These are phyloP conservation scores for Scrobipalpa atriplicella DNA, from an alignment of 2,888 invertebrate species.

Conservation along the genomic window DNA sequence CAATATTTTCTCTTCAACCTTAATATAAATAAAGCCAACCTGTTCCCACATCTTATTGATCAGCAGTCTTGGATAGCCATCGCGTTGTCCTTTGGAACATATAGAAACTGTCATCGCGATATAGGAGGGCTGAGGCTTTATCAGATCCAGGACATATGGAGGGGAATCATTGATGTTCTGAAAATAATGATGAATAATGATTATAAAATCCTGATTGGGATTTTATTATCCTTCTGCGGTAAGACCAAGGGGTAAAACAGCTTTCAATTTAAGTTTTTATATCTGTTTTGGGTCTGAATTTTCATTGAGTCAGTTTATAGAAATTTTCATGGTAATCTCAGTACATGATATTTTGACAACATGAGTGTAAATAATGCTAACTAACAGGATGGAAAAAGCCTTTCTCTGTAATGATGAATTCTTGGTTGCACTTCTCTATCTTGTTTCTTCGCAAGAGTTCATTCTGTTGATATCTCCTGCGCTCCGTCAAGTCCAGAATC, in stretches of 20 bases:
- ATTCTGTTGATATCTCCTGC: constrained; percentile 66
- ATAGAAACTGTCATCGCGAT: constrained; percentile 67
- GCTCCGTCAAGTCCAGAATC: constrained; percentile 68
- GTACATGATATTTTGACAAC: too few relatives aligned
- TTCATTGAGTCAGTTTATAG: too few relatives aligned
- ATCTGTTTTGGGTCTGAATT: background rate
- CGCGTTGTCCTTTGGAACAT: constrained; percentile 72
- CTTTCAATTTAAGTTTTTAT: background rate
- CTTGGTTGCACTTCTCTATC: constrained; percentile 70
- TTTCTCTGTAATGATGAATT: constrained; percentile 73
- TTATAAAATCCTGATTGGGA: too few relatives aligned
- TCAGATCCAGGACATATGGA: constrained; percentile 66
- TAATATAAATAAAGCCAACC: constrained; percentile 47
- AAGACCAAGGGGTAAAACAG: background rate
- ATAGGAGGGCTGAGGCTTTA: constrained; percentile 66
- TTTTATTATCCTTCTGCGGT: too few relatives aligned
- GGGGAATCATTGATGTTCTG: constrained; percentile 72
- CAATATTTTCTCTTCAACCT: background rate
- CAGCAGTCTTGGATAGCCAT: constrained; percentile 68
- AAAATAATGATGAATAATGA: constrained; percentile 30
- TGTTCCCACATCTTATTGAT: constrained; percentile 74
- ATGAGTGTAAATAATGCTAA: too few relatives aligned
- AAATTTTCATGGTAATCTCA: too few relatives aligned
- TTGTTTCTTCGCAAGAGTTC: constrained; percentile 61
- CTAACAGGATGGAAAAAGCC: constrained; percentile 64